A percentile compares a stretch with the other conserved stretches of the same genome.
phyloP scores from a whole-genome alignment of 37 sponge, comb jelly and placozoan species.

The Tethya wilhelma region DNA sequence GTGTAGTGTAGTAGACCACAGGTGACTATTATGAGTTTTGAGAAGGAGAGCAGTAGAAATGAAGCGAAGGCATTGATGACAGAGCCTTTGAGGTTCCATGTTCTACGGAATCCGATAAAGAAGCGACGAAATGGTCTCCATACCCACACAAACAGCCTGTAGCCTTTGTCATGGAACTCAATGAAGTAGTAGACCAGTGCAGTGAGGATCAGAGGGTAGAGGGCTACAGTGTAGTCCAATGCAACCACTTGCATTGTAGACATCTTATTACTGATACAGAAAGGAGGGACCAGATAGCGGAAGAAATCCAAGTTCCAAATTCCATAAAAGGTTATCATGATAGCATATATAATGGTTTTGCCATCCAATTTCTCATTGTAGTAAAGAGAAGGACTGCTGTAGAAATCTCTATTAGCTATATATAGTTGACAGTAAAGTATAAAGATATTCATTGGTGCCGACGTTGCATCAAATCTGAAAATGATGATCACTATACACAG shows the following conservation, averaged over 20 bases:
- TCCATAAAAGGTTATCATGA: slow-evolving; percentile 6
- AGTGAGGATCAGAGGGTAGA: slow-evolving; percentile 50
- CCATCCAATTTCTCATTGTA: not conserved
- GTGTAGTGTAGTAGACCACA: not conserved
- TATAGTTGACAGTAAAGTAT: not conserved
- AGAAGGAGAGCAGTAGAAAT: slow-evolving; percentile 3
- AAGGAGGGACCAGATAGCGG: slow-evolving; percentile 15
- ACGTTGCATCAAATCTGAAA: not conserved
- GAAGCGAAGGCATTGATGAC: too few species aligned
- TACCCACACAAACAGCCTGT: not conserved
- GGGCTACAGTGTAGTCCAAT: slow-evolving; percentile 39
- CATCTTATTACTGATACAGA: slow-evolving; percentile 20
- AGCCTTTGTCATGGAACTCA: slow-evolving; percentile 18
- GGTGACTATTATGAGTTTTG: not conserved
- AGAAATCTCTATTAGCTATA: not conserved
- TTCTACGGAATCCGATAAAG: too few species aligned
- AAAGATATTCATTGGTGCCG: slow-evolving; percentile 3
- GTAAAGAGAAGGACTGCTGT: not conserved
- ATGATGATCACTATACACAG: slow-evolving; percentile 9
- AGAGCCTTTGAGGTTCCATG: too few species aligned
- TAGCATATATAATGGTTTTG: not conserved
- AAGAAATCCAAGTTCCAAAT: slow-evolving; percentile 64
- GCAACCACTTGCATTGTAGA: slow-evolving; percentile 11
- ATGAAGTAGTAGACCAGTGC: not conserved
- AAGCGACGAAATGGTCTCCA: slow-evolving; percentile 41